phyloP scores from a whole-genome alignment of 2,797 vertebrate genomes.

The Heliangelus exortis region DNA sequence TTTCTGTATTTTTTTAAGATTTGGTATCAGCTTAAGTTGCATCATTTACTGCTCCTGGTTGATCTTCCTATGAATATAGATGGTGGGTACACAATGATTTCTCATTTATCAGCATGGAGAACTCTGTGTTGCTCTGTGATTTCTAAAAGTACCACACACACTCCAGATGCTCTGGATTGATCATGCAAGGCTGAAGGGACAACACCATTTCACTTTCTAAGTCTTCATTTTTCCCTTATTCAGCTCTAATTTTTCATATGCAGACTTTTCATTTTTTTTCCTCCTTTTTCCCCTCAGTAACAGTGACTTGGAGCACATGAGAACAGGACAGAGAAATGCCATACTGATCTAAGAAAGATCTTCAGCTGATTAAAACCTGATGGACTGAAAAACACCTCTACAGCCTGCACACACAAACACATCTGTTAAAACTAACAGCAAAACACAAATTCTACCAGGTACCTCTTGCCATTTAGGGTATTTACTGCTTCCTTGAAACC shows the following conservation, averaged over 20 bases:
- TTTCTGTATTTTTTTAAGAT: background rate
- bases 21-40: too few species aligned
- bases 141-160: too few species aligned
- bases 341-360: background rate
- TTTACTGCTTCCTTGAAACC: background rate
- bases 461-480: background rate
- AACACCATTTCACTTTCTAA: background rate
- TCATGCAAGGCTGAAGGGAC: background rate
- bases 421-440: background rate
- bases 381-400: background rate
- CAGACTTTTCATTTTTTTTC: background rate
- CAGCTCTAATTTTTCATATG: background rate
- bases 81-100: too few species aligned
- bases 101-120: too few species aligned
- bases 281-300: background rate
- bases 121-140: too few species aligned
- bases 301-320: background rate
- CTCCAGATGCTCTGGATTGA: background rate
- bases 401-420: background rate
- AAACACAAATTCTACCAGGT: background rate
- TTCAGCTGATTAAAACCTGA: conserved; percentile 30
- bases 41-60: too few species aligned
- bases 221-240: background rate
- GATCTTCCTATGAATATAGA: too few species aligned
- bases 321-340: background rate